Conservation (phyloP, 2,797 vertebrate genomes). For the Decapterus maruadsi region DNA sequence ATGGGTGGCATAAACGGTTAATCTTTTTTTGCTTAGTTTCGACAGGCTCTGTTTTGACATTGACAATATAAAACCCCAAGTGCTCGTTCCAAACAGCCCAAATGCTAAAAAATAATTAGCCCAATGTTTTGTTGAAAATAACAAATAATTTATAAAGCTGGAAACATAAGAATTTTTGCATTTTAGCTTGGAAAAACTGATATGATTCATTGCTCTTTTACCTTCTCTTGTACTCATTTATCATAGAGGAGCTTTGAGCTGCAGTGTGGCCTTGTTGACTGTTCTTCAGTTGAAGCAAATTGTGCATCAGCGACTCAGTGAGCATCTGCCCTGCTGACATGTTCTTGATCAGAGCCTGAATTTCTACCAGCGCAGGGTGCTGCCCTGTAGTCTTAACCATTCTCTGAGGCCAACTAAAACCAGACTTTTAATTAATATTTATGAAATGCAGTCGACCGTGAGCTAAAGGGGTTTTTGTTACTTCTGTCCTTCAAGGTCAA, state of each 20-base stretch:
- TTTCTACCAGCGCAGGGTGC: conserved; percentile 19
- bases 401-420: conserved; percentile 26
- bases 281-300: conserved; percentile 45
- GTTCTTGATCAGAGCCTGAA: conserved; percentile 41
- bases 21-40: background rate
- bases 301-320: conserved; percentile 44
- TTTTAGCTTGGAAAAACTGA: no score
- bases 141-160: background rate
- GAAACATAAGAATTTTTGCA: background rate
- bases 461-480: conserved; percentile 1
- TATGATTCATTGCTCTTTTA: background rate
- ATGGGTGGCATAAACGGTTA: background rate
- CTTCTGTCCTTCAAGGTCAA: conserved; percentile 36
- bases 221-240: background rate
- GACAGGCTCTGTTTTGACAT: background rate
- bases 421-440: conserved; percentile 54
- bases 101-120: background rate
- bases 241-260: conserved; percentile 2
- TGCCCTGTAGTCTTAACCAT: conserved; percentile 21
- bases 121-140: background rate
- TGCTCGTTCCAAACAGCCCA: background rate
- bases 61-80: background rate
- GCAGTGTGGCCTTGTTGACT: conserved; percentile 20
- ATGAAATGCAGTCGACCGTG: conserved; percentile 34
- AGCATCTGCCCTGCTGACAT: conserved; percentile 40